Evolutionary conservation across 2,888 invertebrate genomes (phyloP), one percentile per base, ranked within the genome.

Genomic region (Ganaspis brasiliensis): DNA sequence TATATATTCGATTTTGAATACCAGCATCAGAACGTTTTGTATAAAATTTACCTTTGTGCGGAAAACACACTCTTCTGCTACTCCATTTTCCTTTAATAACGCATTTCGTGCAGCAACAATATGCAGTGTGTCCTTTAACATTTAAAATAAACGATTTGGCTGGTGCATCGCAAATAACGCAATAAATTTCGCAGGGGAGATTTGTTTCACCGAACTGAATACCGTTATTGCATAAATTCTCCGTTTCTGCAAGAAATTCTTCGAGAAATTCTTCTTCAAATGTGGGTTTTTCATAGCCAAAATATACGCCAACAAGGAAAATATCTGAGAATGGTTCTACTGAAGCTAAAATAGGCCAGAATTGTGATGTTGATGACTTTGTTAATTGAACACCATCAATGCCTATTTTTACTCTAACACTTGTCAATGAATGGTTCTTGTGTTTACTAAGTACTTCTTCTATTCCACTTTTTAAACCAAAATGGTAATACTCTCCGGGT

Each of bases 91-190:
- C 70, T 45, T 24, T 19, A 21, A 70, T 26, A 14, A 45, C 16
- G 37, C 45, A 70, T 35, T 12, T 70, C 4, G 70, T 49, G 21
- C 49, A 70, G n/a, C 70, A 21, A 24, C 45, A 1, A 70, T 19
- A 70, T 45, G 37, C 70, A 0, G 40, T 70, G 24, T 70, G 45
- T 0, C 45, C 21, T 24, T 45, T 45, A 21, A 70, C 70, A 14
- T 70, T 70, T 49, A 70, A 45, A 21, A 45, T 16, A 45, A 70
- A 70, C 10, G 70, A 70, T 45, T 70, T 70, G 21, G 70, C 70
- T 16, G 70, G 70, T 24, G 70, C 40, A 70, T 70, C 70, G 21
- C 45, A 16, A 16, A 67, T 67, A 14, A 67, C n/a, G 3, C 35
- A 63, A 16, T 63, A 6, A 63, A 63, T 63, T 37, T 37, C 37